Evolutionary conservation across 1,140 invertebrate genomes (phyloP).

Genomic region (Drosophila parabipectinata): DNA sequence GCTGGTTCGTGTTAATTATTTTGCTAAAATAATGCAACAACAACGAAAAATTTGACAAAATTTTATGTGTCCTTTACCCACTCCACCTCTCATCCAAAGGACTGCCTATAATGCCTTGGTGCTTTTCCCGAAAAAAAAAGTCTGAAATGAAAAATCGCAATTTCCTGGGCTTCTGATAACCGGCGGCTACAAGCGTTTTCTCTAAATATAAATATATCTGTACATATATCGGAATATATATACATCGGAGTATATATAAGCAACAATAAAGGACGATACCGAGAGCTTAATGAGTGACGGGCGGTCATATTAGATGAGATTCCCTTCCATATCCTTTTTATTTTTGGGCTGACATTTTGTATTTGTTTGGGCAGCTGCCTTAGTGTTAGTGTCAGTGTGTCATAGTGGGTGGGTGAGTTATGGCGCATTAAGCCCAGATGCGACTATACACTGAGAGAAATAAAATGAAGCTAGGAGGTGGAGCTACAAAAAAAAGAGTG

Average conservation of each 20-base stretch:
- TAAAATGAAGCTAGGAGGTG: too few relatives aligned
- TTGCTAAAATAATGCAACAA: conserved; percentile 69
- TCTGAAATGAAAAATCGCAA: conserved; percentile 78
- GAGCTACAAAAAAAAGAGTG: too few relatives aligned
- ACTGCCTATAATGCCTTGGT: background rate
- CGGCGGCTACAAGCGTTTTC: conserved; percentile 58
- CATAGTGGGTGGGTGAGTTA: conserved; percentile 55
- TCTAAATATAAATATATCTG: background rate
- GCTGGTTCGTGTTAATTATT: conserved; percentile 77
- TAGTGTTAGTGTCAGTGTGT: background rate
- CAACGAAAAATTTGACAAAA: conserved; percentile 71
- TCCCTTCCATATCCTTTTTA: background rate
- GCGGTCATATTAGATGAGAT: conserved; percentile 76
- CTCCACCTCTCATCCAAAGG: background rate
- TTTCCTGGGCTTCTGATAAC: conserved; percentile 70
- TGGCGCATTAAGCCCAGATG: conserved; percentile 68
- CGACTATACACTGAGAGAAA: conserved; percentile 17
- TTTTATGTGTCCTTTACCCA: conserved; percentile 54
- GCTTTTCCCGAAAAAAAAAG: conserved; percentile 28
- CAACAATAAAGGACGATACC: conserved; percentile 64
- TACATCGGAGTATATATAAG: conserved; percentile 32
- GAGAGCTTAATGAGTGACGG: conserved; percentile 78
- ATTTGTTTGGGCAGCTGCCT: conserved; percentile 22
- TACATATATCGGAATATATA: background rate
- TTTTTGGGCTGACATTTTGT: conserved; percentile 4